Evolutionary conservation across 1,140 invertebrate species (phyloP), one percentile per base, ranked within the genome.

Genomic region (Tetramorium alpestre): DNA sequence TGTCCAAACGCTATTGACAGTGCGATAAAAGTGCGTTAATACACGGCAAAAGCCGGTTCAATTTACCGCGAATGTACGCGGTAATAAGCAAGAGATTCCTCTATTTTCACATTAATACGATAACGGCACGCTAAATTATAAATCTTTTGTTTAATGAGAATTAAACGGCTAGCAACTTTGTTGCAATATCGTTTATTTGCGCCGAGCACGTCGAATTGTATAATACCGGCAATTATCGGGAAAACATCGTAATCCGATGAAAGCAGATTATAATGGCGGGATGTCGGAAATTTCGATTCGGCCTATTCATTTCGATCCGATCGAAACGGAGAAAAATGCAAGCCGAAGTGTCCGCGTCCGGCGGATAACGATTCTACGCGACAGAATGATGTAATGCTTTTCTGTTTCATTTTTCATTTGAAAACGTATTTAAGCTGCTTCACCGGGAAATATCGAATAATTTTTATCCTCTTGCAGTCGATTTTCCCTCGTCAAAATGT

Each of bases 71-170:
- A 75, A 22, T 47, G n/a, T 75, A 25, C 13, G 5, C n/a, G 69
- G 1, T 41, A 58, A 60, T 84, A 73, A 75, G n/a, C 65, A 70
- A 60, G 69, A 75, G 41, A 73, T 84, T 73, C 58, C 8, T 18
- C 80, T 25, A 62, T 84, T 84, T 84, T 84, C 80, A 18, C 69
- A 47, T 72, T 81, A 81, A 81, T 69, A 41, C 80, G 67, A 82
- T 82, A 82, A 72, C 80, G 25, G 60, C 5, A 33, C 41, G 69
- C 5, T 75, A 75, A 75, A 84, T 84, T 75, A 75, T 84, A 73
- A 84, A 73, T 84, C 69, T 84, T 84, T 75, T 25, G 58, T 75
- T 82, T 84, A 84, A 84, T 60, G 41, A 73, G 69, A 84, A 73
- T 84, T 84, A 84, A 75, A 44, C 54, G 80, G 38, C 33, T 56